Conservation (phyloP, 2,113 vertebrate genomes). For the Mellivora capensis region DNA sequence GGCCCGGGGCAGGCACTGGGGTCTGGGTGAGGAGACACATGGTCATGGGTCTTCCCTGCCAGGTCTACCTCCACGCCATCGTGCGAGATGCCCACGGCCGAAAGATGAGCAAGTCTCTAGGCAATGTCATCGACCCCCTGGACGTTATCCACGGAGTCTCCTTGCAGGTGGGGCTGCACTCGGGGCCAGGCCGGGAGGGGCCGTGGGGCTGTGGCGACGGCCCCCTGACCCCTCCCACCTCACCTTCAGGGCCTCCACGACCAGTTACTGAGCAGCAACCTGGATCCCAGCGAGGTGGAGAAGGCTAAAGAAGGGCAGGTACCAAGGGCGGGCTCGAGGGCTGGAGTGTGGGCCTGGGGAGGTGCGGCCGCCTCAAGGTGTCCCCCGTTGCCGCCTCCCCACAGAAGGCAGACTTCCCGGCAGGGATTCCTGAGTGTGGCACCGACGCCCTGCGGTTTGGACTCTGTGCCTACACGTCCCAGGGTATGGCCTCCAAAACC, state of each 20-base stretch:
- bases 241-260: conserved; percentile 83
- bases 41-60: neutral
- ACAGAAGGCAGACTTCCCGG: conserved; percentile 90
- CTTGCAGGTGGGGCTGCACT: conserved; percentile 82
- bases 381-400: neutral
- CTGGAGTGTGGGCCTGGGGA: neutral
- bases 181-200: neutral
- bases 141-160: conserved; percentile 90
- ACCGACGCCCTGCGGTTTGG: conserved; percentile 92
- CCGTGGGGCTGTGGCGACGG: fast-evolving
- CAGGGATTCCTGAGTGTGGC: conserved; percentile 91
- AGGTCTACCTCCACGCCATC: conserved; percentile 93
- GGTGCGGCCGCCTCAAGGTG: neutral
- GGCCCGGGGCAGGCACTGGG: too few species aligned
- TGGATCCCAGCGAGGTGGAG: conserved; percentile 86
- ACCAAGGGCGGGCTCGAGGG: fast-evolving
- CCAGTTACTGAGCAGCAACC: conserved; percentile 88
- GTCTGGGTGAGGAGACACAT: fast-evolving
- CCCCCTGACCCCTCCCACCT: neutral
- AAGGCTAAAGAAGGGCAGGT: conserved; percentile 92
- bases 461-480: conserved; percentile 90
- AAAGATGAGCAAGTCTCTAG: conserved; percentile 96
- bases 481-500: conserved; percentile 78
- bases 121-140: conserved; percentile 92
- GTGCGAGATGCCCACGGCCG: conserved; percentile 92